Conservation (phyloP, 2,888 invertebrate species). For the Torymus texanus region DNA sequence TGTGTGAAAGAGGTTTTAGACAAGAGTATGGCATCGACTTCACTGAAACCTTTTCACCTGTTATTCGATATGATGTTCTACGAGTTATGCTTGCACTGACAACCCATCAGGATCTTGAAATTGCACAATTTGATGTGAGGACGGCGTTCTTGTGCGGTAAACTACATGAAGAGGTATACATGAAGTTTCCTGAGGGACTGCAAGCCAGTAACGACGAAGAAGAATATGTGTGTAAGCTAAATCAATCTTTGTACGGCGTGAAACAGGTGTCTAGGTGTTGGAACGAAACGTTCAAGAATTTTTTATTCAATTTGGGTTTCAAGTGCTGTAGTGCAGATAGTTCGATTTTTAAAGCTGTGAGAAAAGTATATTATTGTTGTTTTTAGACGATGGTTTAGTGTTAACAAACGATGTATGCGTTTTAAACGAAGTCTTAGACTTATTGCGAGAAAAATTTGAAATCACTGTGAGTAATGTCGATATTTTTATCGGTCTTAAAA, state of each 20-base stretch:
- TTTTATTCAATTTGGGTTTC: slow-evolving; percentile 3
- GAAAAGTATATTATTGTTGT: background rate
- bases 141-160: slow-evolving; percentile 9
- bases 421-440: background rate
- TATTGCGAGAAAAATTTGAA: slow-evolving; percentile 5
- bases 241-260: background rate
- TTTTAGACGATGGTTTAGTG: slow-evolving; percentile 32
- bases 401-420: background rate
- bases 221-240: background rate
- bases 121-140: background rate
- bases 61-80: background rate
- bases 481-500: slow-evolving; percentile 18
- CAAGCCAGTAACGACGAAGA: background rate
- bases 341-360: background rate
- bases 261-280: background rate
- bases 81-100: background rate
- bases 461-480: slow-evolving; percentile 19
- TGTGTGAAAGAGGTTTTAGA: background rate
- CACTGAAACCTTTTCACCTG: slow-evolving; percentile 8
- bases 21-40: background rate
- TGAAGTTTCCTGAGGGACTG: slow-evolving; percentile 3
- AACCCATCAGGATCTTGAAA: background rate
- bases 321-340: slow-evolving; percentile 5
- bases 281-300: slow-evolving; percentile 8
- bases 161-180: slow-evolving; percentile 7